Conservation (phyloP, 1,140 invertebrate genomes). For the Eufriesea mexicana region DNA sequence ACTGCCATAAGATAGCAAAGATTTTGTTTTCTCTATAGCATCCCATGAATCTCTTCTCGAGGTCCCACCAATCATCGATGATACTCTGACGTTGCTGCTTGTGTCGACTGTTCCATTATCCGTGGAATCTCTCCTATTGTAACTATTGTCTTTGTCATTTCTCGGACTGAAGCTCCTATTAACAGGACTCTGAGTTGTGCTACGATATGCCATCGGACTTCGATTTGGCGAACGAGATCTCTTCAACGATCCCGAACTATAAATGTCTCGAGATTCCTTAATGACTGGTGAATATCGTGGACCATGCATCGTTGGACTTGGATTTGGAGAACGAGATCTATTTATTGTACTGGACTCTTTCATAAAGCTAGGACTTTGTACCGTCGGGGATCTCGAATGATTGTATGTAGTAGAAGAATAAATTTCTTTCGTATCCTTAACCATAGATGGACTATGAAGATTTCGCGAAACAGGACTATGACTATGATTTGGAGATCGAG, state of each 20-base stretch:
- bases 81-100: slow-evolving; percentile 86
- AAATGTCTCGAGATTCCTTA: slow-evolving; percentile 78
- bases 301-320: slow-evolving; percentile 59
- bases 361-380: slow-evolving; percentile 73
- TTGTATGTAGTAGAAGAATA: slow-evolving; percentile 74
- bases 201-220: slow-evolving; percentile 70
- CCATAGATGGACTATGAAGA: slow-evolving; percentile 77
- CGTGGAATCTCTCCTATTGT: slow-evolving; percentile 69
- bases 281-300: slow-evolving; percentile 73
- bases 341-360: slow-evolving; percentile 73
- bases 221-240: slow-evolving; percentile 73
- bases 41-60: slow-evolving; percentile 90
- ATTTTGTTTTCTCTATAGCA: slow-evolving; percentile 90
- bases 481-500: slow-evolving; percentile 68
- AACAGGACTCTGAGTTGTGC: slow-evolving; percentile 71
- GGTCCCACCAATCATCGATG: slow-evolving; percentile 85
- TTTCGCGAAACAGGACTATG: slow-evolving; percentile 60
- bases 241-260: slow-evolving; percentile 74
- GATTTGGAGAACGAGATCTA: slow-evolving; percentile 75
- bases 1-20: slow-evolving; percentile 86
- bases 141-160: slow-evolving; percentile 77
- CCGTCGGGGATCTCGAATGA: slow-evolving; percentile 75
- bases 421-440: slow-evolving; percentile 77
- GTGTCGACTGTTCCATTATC: slow-evolving; percentile 84
- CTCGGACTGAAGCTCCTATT: slow-evolving; percentile 79